These are phyloP conservation scores for Palythoa grandis DNA, from an alignment of 92 coral and sea anemone species.

Conservation along the genomic window DNA sequence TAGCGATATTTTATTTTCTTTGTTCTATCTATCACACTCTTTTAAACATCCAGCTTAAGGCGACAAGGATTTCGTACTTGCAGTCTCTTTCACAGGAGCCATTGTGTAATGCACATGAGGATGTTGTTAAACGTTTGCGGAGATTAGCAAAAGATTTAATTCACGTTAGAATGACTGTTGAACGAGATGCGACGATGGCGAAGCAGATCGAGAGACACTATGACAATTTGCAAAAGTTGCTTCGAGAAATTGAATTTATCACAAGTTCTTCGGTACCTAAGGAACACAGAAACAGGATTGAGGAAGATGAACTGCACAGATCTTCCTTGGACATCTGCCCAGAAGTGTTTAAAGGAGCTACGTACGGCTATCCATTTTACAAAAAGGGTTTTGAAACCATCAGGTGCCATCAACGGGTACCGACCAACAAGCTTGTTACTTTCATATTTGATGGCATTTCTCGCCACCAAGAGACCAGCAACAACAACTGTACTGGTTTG, in stretches of 20 bases:
- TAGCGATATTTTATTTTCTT: constrained; percentile 54
- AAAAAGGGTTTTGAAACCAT: constrained; percentile 77
- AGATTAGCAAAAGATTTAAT: constrained; percentile 66
- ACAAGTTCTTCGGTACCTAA: constrained; percentile 48
- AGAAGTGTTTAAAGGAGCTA: constrained; percentile 77
- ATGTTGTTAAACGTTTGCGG: constrained; percentile 54
- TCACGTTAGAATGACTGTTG: constrained; percentile 66
- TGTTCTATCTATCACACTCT: constrained; percentile 57
- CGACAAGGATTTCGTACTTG: constrained; percentile 29
- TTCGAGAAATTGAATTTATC: constrained; percentile 75
- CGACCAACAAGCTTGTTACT: constrained; percentile 65
- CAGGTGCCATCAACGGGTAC: constrained; percentile 54
- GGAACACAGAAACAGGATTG: constrained; percentile 17
- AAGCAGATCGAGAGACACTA: constrained; percentile 74
- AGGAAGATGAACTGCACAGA: constrained; percentile 37
- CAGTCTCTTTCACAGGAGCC: constrained; percentile 57
- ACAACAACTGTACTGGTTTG: constrained; percentile 20
- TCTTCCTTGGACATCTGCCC: constrained; percentile 74
- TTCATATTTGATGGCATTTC: constrained; percentile 79
- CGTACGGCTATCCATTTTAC: constrained; percentile 85
- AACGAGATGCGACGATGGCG: constrained; percentile 66
- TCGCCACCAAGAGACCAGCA: constrained; percentile 40
- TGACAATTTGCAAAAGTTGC: constrained; percentile 74
- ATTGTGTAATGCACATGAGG: constrained; percentile 66
- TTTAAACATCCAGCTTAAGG: constrained; percentile 51